A percentile compares a stretch with the other conserved stretches of the same genome.
These are phyloP conservation scores for Palloptera scutellata DNA, from an alignment of 2,888 invertebrate genomes.

Conservation along the genomic window DNA sequence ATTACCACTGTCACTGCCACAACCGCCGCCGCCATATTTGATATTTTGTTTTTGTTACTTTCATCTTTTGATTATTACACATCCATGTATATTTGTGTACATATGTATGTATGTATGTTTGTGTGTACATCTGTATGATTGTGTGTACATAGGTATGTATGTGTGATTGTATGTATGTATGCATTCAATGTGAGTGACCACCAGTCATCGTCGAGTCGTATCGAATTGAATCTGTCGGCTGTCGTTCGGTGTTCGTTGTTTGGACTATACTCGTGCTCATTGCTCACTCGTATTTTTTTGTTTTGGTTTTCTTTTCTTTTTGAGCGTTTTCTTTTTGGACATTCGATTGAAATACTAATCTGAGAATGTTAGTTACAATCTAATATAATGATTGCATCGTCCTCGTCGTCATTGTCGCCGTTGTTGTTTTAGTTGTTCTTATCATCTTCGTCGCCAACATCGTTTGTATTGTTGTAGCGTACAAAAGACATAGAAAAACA, in stretches of 20 bases:
- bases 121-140: background rate
- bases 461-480: background rate
- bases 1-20: too few relatives aligned
- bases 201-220: background rate
- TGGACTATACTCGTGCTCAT: too few relatives aligned
- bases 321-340: background rate
- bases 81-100: background rate
- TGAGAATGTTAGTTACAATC: background rate
- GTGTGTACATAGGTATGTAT: background rate
- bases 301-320: too few relatives aligned
- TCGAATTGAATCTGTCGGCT: too few relatives aligned
- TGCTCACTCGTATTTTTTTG: too few relatives aligned
- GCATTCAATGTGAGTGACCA: slow-evolving; percentile 23
- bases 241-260: too few relatives aligned
- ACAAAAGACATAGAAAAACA: slow-evolving; percentile 29
- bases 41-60: slow-evolving; percentile 1
- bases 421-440: background rate
- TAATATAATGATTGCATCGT: background rate
- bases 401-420: background rate
- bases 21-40: background rate
- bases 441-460: background rate
- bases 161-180: background rate
- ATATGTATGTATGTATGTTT: background rate
- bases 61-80: background rate
- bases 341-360: slow-evolving; percentile 27